A percentile compares a stretch with the other conserved stretches of the same genome.
Evolutionary conservation across 1,140 invertebrate genomes (phyloP).

Genomic region (Leptopilina boulardi): DNA sequence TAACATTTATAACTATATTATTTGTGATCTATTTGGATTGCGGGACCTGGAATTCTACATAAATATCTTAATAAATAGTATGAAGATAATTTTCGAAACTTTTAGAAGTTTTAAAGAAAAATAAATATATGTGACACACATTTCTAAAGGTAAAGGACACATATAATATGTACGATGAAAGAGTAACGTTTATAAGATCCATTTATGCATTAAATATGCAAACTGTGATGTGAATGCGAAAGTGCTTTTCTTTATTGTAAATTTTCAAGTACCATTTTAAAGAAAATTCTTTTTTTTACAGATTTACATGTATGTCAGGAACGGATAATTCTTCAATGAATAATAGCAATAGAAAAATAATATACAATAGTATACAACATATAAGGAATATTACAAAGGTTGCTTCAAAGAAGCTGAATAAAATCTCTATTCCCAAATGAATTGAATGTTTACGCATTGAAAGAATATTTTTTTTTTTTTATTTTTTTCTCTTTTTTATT

Average conservation of each 20-base stretch:
- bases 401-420: not conserved
- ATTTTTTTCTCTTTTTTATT: not conserved
- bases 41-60: too few species aligned
- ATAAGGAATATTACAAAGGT: not conserved
- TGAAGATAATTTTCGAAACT: not conserved
- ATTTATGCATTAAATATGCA: not conserved
- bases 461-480: not conserved
- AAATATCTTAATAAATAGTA: too few species aligned
- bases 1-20: too few species aligned
- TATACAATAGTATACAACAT: not conserved
- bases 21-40: too few species aligned
- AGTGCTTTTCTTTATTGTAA: conserved; percentile 16
- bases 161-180: not conserved
- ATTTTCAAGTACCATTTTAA: not conserved
- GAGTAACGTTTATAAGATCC: not conserved
- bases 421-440: not conserved
- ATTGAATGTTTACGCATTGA: not conserved
- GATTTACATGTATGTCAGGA: not conserved
- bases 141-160: not conserved
- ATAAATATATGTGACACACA: not conserved
- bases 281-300: not conserved
- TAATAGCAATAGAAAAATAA: conserved; percentile 10
- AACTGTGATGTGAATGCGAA: not conserved
- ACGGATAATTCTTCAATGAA: not conserved
- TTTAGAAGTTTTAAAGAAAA: not conserved